Conservation (phyloP, 2,888 invertebrate species). For the Sepioteuthis lessoniana region DNA sequence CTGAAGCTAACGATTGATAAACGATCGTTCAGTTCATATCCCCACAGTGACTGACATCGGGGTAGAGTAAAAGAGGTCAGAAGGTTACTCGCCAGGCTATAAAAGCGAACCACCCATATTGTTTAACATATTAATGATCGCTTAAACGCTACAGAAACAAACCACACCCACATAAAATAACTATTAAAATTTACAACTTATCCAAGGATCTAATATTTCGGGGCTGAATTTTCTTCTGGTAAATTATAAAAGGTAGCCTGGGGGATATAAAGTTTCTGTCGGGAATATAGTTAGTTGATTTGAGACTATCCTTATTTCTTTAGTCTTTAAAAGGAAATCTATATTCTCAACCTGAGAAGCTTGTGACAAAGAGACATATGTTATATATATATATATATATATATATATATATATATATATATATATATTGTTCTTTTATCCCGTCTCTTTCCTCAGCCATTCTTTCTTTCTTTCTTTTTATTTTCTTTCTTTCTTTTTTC, state of each 20-base stretch:
- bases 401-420: too few species aligned
- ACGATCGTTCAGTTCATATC: neutral
- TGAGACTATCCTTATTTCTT: neutral
- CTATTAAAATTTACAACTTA: neutral
- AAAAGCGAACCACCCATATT: neutral
- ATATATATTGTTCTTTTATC: neutral
- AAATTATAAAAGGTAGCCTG: neutral
- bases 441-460: neutral
- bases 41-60: neutral
- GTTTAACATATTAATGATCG: neutral
- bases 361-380: neutral
- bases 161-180: constrained; percentile 23
- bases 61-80: neutral
- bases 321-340: neutral
- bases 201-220: neutral
- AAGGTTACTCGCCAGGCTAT: neutral
- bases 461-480: neutral
- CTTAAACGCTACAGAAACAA: neutral
- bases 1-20: neutral
- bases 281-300: neutral
- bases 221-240: neutral
- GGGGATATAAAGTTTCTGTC: constrained; percentile 6
- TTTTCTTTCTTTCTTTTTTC: too few species aligned
- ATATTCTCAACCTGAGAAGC: neutral
- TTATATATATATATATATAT: too few species aligned